A percentile compares a stretch with the other conserved stretches of the same genome.
Conservation (phyloP, 2,113 vertebrate species). For the Nestor notabilis region DNA sequence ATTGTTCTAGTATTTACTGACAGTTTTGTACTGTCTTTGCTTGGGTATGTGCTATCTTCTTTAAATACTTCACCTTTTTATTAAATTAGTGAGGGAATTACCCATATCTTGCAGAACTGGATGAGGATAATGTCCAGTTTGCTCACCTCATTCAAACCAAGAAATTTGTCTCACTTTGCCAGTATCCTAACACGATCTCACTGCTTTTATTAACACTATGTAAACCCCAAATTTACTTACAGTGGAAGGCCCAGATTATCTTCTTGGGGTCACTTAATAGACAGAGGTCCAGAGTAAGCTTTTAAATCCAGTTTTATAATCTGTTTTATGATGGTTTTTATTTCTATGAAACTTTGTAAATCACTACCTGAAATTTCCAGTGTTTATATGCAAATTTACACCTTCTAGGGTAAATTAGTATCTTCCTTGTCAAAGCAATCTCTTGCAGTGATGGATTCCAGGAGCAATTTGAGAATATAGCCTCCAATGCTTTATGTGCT, state of each 20-base stretch:
- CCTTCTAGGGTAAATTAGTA: not conserved
- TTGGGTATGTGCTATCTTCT: not conserved
- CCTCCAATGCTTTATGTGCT: not conserved
- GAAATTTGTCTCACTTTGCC: not conserved
- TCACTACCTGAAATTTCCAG: not conserved
- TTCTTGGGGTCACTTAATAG: not conserved
- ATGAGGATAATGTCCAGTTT: not conserved
- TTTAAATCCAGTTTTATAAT: not conserved
- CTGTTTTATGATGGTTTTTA: not conserved
- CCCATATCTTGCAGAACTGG: not conserved
- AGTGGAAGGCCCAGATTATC: not conserved
- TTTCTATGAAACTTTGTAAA: not conserved
- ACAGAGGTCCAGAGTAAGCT: not conserved
- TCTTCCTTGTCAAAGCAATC: not conserved
- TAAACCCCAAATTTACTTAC: slow-evolving; percentile 2
- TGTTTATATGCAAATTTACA: not conserved
- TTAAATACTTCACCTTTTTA: not conserved
- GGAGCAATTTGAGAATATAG: not conserved
- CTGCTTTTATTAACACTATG: not conserved
- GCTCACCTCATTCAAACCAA: not conserved
- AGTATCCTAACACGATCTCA: not conserved
- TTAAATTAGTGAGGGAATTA: not conserved
- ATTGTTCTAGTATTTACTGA: not conserved
- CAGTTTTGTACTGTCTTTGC: not conserved
- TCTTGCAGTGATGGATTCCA: not conserved